These are phyloP conservation scores for Mactra quadrangularis DNA, from an alignment of 1,140 invertebrate genomes.

Conservation along the genomic window DNA sequence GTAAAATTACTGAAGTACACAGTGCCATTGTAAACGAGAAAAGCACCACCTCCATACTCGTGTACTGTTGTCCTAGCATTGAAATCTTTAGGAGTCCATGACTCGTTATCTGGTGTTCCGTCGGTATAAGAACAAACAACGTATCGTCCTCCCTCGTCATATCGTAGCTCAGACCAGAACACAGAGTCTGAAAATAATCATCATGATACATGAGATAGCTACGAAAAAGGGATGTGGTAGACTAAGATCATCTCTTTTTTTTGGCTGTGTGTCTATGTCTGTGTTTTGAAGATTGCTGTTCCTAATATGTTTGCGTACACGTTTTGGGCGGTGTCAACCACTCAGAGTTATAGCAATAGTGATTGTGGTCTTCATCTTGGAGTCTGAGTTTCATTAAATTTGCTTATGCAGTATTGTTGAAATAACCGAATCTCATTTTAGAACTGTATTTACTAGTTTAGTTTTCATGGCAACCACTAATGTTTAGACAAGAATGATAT, in stretches of 20 bases:
- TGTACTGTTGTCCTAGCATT: too few species aligned
- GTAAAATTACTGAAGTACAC: slow-evolving; percentile 82
- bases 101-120: slow-evolving; percentile 39
- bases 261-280: not conserved
- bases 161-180: slow-evolving; percentile 79
- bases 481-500: too few species aligned
- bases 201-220: not conserved
- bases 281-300: too few species aligned
- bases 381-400: too few species aligned
- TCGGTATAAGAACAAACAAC: slow-evolving; percentile 77
- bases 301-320: too few species aligned
- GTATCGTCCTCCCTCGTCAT: slow-evolving; percentile 77
- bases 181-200: slow-evolving; percentile 70
- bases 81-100: slow-evolving; percentile 79
- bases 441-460: too few species aligned
- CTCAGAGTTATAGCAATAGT: too few species aligned
- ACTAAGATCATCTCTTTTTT: not conserved
- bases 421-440: too few species aligned
- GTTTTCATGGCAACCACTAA: too few species aligned
- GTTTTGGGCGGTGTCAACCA: too few species aligned
- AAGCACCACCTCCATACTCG: slow-evolving; percentile 84
- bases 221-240: not conserved
- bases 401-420: too few species aligned
- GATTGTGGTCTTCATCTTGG: too few species aligned
- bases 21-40: slow-evolving; percentile 75